phyloP scores from a whole-genome alignment of 2,888 invertebrate species.

The Sipha maydis region DNA sequence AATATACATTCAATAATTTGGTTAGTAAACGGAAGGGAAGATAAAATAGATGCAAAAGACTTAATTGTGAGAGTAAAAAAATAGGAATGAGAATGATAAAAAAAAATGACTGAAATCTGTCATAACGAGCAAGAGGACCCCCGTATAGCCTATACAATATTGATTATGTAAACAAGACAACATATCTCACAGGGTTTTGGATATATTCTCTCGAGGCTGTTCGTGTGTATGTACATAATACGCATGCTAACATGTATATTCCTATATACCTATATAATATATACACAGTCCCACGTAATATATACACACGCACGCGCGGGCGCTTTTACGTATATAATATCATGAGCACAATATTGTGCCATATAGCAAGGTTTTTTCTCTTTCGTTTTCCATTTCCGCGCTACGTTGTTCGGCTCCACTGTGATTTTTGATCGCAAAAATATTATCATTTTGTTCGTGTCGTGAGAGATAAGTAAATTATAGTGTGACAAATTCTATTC shows the following conservation, averaged over 20 bases:
- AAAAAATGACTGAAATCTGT: constrained; percentile 43
- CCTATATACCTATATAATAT: background rate
- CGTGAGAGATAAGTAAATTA: background rate
- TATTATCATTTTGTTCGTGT: background rate
- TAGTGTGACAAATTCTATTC: background rate
- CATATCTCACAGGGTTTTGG: constrained; percentile 41
- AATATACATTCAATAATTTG: too few species aligned
- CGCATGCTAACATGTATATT: background rate
- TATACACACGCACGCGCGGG: background rate
- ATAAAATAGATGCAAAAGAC: background rate
- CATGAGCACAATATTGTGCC: background rate
- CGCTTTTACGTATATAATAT: background rate
- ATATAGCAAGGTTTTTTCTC: background rate
- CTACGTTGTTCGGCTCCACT: background rate
- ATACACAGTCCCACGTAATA: background rate
- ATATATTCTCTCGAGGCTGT: constrained; percentile 22
- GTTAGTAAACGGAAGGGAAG: background rate
- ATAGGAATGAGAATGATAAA: background rate
- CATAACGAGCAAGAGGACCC: constrained; percentile 43
- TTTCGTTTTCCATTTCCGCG: background rate
- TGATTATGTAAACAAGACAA: constrained; percentile 58
- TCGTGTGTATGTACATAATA: background rate
- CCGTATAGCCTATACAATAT: constrained; percentile 14
- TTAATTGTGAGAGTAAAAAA: background rate
- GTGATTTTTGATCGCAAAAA: background rate